Percentiles rank a stretch among this genome's conserved stretches.
Conservation (phyloP, 2,113 vertebrate genomes). For the Thymallus thymallus region DNA sequence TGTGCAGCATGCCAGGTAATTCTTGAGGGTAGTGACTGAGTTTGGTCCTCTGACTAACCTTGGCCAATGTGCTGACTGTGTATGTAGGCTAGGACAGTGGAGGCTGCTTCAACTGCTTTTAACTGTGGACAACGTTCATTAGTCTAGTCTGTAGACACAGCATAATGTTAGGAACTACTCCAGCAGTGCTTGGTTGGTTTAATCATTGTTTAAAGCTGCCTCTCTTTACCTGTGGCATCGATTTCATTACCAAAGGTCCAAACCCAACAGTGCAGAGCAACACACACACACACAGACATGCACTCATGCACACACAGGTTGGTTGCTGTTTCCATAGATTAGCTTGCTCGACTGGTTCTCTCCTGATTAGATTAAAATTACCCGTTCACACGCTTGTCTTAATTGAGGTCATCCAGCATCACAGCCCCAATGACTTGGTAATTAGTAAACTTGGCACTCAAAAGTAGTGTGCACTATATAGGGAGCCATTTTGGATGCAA, state of each 20-base stretch:
- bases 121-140: neutral
- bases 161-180: slow-evolving; percentile 28
- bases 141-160: slow-evolving; percentile 45
- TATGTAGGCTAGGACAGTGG: neutral
- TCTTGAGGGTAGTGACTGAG: slow-evolving; percentile 6
- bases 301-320: slow-evolving; percentile 27
- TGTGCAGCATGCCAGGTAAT: too few relatives aligned
- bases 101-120: slow-evolving; percentile 11
- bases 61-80: slow-evolving; percentile 11
- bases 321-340: slow-evolving; percentile 52
- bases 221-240: slow-evolving; percentile 56
- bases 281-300: too few relatives aligned
- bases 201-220: slow-evolving; percentile 60
- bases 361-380: slow-evolving; percentile 63
- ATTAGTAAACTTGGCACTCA: slow-evolving; percentile 49
- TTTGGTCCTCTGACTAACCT: slow-evolving; percentile 22
- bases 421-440: slow-evolving; percentile 53
- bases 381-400: slow-evolving; percentile 63
- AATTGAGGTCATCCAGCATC: slow-evolving; percentile 63
- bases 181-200: slow-evolving; percentile 39
- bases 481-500: slow-evolving; percentile 6
- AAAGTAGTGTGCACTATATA: too few relatives aligned
- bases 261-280: slow-evolving; percentile 20
- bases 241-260: slow-evolving; percentile 41
- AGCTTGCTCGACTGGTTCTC: slow-evolving; percentile 59